Evolutionary conservation across 2,113 vertebrate species (phyloP).

Genomic region (Irena cyanogastra): DNA sequence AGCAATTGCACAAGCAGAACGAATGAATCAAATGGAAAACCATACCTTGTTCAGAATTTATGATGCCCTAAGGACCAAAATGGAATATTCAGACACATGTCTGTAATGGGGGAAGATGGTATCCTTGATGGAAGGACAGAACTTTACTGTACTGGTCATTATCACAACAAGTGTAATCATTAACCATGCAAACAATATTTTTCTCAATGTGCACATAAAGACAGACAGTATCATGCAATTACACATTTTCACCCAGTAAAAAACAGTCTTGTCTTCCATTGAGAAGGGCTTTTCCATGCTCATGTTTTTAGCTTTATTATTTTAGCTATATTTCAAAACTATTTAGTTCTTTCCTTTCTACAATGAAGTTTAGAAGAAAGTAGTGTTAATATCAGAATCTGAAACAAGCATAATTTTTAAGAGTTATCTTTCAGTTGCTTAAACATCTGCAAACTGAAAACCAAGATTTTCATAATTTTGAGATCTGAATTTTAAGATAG

Average conservation of each 20-base stretch:
- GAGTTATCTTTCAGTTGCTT: not conserved
- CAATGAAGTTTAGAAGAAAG: not conserved
- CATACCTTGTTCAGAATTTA: constrained; percentile 23
- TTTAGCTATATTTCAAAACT: not conserved
- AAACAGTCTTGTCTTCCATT: not conserved
- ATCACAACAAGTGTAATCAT: not conserved
- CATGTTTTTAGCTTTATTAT: not conserved
- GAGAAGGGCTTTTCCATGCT: not conserved
- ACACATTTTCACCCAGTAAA: not conserved
- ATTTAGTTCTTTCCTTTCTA: not conserved
- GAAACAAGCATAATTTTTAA: not conserved
- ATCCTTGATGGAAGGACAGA: not conserved
- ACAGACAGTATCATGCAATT: not conserved
- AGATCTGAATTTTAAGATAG: not conserved
- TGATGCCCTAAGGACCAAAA: not conserved
- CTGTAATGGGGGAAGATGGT: not conserved
- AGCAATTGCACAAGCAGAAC: not conserved
- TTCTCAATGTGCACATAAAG: not conserved
- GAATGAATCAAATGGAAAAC: not conserved
- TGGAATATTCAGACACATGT: not conserved
- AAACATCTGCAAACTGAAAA: not conserved
- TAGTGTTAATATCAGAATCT: not conserved
- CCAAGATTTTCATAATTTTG: not conserved
- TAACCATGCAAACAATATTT: not conserved
- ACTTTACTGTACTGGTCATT: not conserved